Base-by-base conservation (phyloP, 2,113 vertebrate species). In the Daubentonia madagascariensis region DNA sequence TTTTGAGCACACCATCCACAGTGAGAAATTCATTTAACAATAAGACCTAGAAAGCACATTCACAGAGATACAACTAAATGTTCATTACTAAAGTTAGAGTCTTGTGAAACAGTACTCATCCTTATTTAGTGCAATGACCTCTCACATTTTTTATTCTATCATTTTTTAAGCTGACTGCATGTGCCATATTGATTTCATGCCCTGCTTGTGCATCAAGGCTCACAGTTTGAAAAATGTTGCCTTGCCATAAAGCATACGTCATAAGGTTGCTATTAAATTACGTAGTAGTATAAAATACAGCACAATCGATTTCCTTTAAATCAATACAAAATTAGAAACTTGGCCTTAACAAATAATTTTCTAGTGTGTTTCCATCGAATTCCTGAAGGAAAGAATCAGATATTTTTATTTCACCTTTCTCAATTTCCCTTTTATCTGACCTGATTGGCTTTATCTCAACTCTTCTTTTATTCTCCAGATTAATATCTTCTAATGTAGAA, bases 311-410 rank as follows among this genome's bases (percentile, higher is more conserved):
- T 94, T 83, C 35, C 8, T 1, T 72, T 23, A 83, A 85, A 61
- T 78, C 52, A 83, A n/a, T n/a, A 95, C 76, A 86, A 91, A 81
- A 91, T 95, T 80, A 93, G 83, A 78, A 94, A 43, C 3, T 23
- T 79, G n/a, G 12, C 3, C 4, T 61, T 83, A 68, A 61, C 23
- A 91, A 92, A 78, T 89, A 59, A 78, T 61, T 97, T 81, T 35
- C 8, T n/a, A 48, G 57, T 37, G 25, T 70, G 22, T 45, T 81
- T 65, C 28, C 35, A 54, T 8, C 68, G 65, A 87, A 76, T 94
- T 93, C 17, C 50, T 76, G 57, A 59, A 80, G 32, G 20, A 73
- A 96, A 87, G 4, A 83, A 87, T 73, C 32, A 57, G 48, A 50
- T n/a, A 85, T 87, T 94, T 94, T 54, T 48, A 59, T 48, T 8